Percentiles rank a stretch among this genome's conserved stretches.
Conservation (phyloP, 2,888 invertebrate species). For the Molanna angustata region DNA sequence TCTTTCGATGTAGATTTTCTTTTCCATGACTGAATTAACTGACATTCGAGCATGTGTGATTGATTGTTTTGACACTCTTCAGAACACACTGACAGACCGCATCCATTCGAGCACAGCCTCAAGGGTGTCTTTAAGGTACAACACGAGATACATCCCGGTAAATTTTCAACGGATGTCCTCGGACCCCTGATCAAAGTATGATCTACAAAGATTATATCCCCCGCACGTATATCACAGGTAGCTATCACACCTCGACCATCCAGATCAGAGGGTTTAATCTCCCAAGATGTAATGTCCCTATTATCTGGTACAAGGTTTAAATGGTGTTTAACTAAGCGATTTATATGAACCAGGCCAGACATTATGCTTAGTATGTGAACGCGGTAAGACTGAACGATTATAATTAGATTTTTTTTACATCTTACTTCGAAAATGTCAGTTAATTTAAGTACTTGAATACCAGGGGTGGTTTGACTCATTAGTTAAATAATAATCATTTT, state of each 20-base stretch:
- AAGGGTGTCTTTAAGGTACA: conserved; percentile 49
- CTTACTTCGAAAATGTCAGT: too few relatives aligned
- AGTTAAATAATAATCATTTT: too few relatives aligned
- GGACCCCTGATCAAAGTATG: conserved; percentile 69
- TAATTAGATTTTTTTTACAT: conserved; percentile 14
- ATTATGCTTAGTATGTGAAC: conserved; percentile 49
- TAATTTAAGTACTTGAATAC: too few relatives aligned
- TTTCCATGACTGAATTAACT: conserved; percentile 56
- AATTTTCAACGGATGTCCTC: conserved; percentile 53
- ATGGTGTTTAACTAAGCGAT: conserved; percentile 49
- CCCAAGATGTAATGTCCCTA: conserved; percentile 50
- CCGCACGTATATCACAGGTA: conserved; percentile 59
- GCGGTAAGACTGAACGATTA: conserved; percentile 42
- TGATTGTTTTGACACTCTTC: conserved; percentile 58
- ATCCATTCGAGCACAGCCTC: conserved; percentile 58
- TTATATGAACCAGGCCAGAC: conserved; percentile 54
- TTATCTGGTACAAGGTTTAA: conserved; percentile 43
- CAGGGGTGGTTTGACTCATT: too few relatives aligned
- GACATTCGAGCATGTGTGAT: conserved; percentile 63
- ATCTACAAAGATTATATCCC: conserved; percentile 71
- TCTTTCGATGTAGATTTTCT: conserved; percentile 50
- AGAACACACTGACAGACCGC: conserved; percentile 70
- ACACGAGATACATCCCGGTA: conserved; percentile 66
- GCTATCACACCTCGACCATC: conserved; percentile 74
- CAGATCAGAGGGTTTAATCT: conserved; percentile 56